These are phyloP conservation scores for Cynodonichthys magdalenae DNA, from an alignment of 2,797 vertebrate species.

Conservation along the genomic window DNA sequence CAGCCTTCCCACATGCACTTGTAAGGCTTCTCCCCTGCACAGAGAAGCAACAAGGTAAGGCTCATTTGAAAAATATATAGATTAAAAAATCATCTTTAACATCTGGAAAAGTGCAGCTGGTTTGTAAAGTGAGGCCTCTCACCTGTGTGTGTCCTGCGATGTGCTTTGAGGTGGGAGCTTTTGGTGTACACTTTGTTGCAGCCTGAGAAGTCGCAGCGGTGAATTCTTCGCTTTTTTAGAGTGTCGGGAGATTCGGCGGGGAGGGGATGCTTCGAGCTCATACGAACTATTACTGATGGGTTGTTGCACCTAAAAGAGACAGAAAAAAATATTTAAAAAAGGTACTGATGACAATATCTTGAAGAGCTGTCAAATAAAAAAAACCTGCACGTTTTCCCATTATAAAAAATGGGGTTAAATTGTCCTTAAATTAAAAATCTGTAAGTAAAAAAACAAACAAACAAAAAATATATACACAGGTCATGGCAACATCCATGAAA, in stretches of 20 bases:
- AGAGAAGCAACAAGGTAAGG: background rate
- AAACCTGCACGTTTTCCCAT: too few relatives aligned
- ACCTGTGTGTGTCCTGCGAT: slow-evolving; percentile 98
- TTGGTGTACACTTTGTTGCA: slow-evolving; percentile 99
- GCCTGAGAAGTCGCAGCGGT: slow-evolving; percentile 93
- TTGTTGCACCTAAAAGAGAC: slow-evolving; percentile 82
- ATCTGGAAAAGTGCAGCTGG: background rate
- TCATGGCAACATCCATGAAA: too few relatives aligned
- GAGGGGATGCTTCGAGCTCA: slow-evolving; percentile 85
- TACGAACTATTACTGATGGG: slow-evolving; percentile 92
- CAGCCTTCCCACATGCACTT: slow-evolving; percentile 98
- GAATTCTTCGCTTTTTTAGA: slow-evolving; percentile 92
- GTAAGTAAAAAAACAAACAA: too few relatives aligned
- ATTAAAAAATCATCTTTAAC: too few relatives aligned
- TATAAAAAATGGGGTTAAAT: too few relatives aligned
- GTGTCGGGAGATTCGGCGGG: slow-evolving; percentile 93
- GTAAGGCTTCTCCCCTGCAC: slow-evolving; percentile 95
- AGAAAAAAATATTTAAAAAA: background rate
- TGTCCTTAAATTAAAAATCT: too few relatives aligned
- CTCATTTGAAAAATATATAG: too few relatives aligned
- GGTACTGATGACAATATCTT: too few relatives aligned
- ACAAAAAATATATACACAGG: too few relatives aligned
- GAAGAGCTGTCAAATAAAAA: too few relatives aligned
- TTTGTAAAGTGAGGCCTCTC: slow-evolving; percentile 18
- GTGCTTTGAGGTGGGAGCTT: slow-evolving; percentile 98